A percentile compares a stretch with the other conserved stretches of the same genome.
Conservation (phyloP, 2,797 vertebrate species). For the Rhynchotus rufescens region DNA sequence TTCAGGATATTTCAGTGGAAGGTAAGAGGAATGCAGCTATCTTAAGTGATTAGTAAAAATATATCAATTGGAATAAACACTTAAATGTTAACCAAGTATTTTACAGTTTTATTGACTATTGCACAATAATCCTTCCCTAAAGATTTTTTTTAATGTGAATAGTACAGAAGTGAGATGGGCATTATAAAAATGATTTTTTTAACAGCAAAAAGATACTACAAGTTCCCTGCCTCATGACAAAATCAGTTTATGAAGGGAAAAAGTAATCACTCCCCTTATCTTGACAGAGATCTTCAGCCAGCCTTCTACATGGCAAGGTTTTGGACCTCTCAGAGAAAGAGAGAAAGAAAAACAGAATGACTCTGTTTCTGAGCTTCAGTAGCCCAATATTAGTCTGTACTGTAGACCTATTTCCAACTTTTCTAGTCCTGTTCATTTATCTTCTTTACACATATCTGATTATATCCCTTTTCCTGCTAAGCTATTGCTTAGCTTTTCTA, state of each 20-base stretch:
- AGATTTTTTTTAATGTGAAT: not conserved
- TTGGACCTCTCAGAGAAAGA: not conserved
- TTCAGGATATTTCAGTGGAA: slow-evolving; percentile 98
- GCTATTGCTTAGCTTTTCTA: not conserved
- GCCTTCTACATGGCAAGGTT: not conserved
- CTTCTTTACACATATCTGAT: not conserved
- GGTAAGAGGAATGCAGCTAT: slow-evolving; percentile 79
- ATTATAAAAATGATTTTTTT: not conserved
- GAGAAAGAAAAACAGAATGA: not conserved
- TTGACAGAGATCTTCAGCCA: not conserved
- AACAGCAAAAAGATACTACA: not conserved
- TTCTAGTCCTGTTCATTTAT: not conserved
- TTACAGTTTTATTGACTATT: not conserved
- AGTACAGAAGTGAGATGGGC: not conserved
- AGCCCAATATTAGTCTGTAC: not conserved
- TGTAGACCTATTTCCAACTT: not conserved
- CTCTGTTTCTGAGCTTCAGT: not conserved
- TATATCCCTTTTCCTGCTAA: not conserved
- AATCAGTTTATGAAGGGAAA: not conserved
- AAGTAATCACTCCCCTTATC: not conserved
- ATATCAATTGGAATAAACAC: not conserved
- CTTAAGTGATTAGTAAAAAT: not conserved
- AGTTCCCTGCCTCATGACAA: not conserved
- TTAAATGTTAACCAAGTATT: not conserved
- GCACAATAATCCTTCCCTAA: not conserved